A percentile compares a stretch with the other conserved stretches of the same genome.
These are phyloP conservation scores for Nesogale talazaci DNA, from an alignment of 2,113 vertebrate genomes.

Conservation along the genomic window DNA sequence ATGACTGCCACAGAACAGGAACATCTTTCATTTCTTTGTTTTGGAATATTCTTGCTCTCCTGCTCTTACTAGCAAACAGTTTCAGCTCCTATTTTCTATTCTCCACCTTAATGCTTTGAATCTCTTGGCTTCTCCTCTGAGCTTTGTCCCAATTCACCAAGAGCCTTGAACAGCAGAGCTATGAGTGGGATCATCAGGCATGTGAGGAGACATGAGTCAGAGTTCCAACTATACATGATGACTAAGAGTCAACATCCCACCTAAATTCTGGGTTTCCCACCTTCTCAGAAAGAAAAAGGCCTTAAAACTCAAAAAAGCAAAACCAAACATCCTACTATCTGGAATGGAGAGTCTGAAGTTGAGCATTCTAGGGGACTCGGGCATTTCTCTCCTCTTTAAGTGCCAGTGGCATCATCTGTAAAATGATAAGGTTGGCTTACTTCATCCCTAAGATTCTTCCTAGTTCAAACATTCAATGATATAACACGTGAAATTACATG, in stretches of 20 bases:
- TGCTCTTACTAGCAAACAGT: slow-evolving; percentile 5
- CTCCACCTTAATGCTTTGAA: neutral
- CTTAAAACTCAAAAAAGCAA: neutral
- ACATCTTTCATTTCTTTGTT: neutral
- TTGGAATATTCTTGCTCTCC: neutral
- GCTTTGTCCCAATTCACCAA: neutral
- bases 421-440: neutral
- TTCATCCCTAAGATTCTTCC: neutral
- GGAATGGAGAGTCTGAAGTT: neutral
- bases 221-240: slow-evolving; percentile 13
- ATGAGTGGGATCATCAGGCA: neutral
- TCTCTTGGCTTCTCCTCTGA: neutral
- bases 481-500: neutral
- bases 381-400: neutral
- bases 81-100: neutral
- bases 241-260: neutral
- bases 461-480: neutral
- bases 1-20: no score
- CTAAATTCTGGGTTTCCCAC: neutral
- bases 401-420: neutral
- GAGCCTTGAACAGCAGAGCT: neutral
- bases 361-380: neutral
- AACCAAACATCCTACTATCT: neutral
- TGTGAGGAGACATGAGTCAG: slow-evolving; percentile 46
- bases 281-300: neutral